phyloP scores from a whole-genome alignment of 2,888 invertebrate genomes.

The Lasiommata megera region DNA sequence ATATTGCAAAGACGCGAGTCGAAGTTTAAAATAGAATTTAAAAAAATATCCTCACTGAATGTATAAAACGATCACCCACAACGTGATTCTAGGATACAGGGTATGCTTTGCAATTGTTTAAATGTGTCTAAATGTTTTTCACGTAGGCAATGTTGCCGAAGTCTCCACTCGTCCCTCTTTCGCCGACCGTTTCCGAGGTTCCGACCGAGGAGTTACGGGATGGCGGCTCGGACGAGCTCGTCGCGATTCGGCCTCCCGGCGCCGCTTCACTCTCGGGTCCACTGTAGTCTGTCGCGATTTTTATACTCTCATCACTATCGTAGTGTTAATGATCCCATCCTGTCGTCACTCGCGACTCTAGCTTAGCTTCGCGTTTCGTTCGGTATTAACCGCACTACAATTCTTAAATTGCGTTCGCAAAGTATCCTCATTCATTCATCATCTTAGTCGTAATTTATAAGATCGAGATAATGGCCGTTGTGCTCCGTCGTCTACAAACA shows the following conservation, averaged over 20 bases:
- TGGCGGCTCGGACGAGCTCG: slow-evolving; percentile 27
- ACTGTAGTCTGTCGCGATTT: slow-evolving; percentile 74
- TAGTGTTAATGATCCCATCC: slow-evolving; percentile 53
- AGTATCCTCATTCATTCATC: slow-evolving; percentile 67
- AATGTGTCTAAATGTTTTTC: slow-evolving; percentile 83
- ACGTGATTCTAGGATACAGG: slow-evolving; percentile 95
- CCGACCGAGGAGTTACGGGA: slow-evolving; percentile 20
- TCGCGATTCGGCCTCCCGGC: slow-evolving; percentile 48
- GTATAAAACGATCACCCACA: slow-evolving; percentile 82
- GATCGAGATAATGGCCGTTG: slow-evolving; percentile 26
- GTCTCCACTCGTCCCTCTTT: slow-evolving; percentile 48
- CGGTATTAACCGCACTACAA: slow-evolving; percentile 33
- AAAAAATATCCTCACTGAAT: slow-evolving; percentile 70
- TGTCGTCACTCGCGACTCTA: slow-evolving; percentile 51
- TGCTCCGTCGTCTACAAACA: background rate
- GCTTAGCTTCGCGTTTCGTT: slow-evolving; percentile 52
- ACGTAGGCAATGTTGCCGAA: slow-evolving; percentile 70
- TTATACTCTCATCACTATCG: slow-evolving; percentile 71
- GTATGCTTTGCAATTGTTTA: slow-evolving; percentile 96
- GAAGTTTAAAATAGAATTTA: slow-evolving; percentile 66
- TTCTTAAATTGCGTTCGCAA: slow-evolving; percentile 20
- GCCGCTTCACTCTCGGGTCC: slow-evolving; percentile 69
- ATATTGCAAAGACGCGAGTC: slow-evolving; percentile 64
- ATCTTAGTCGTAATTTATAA: slow-evolving; percentile 34
- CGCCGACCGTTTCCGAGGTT: slow-evolving; percentile 34